These are phyloP conservation scores for Ciona savignyi DNA, from an alignment of 23 tunicate species.

Conservation along the genomic window DNA sequence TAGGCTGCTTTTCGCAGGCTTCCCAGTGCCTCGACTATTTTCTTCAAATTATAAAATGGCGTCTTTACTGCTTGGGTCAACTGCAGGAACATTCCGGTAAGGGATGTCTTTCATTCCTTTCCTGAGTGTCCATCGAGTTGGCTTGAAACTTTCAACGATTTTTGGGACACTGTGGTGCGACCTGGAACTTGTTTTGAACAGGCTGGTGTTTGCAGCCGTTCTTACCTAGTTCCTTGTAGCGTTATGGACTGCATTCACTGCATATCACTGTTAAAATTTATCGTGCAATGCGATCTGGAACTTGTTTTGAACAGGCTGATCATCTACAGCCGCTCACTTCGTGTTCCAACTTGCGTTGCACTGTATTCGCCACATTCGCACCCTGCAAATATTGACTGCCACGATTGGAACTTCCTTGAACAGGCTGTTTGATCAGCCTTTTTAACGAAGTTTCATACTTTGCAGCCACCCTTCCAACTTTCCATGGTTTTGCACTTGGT, in stretches of 20 bases:
- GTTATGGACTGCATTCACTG: no score
- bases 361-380: no score
- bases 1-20: background rate
- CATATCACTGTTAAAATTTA: no score
- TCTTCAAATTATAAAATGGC: background rate
- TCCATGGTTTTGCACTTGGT: background rate
- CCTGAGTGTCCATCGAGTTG: background rate
- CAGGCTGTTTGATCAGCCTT: no score
- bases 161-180: background rate
- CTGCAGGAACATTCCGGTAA: background rate
- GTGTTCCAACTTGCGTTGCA: no score
- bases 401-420: no score
- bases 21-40: background rate
- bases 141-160: background rate
- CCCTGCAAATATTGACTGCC: no score
- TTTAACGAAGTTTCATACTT: no score
- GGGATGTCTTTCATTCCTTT: background rate
- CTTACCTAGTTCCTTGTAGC: no score
- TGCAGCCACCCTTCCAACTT: background rate
- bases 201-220: background rate
- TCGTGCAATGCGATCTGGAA: no score
- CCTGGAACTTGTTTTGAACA: background rate
- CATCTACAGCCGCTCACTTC: no score
- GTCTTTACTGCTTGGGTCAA: background rate
- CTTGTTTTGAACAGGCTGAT: background rate